Evolutionary conservation across 1,140 invertebrate genomes (phyloP), one percentile per base, ranked within the genome.

Genomic region (Artemia franciscana): DNA sequence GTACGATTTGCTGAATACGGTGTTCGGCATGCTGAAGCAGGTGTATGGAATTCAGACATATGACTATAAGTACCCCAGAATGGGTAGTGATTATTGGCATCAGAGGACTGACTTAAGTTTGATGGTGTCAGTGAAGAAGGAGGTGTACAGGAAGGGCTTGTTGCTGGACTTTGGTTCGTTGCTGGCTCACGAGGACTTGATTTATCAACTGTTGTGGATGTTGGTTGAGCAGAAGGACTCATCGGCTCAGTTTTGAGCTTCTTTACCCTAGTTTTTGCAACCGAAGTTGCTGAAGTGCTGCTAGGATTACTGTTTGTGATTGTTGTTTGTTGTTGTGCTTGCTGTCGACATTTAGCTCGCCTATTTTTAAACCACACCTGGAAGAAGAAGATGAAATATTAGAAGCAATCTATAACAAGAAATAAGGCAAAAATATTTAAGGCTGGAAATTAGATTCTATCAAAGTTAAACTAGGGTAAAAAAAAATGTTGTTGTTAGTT

Each of bases 291-390:
- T 51, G 39, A 51, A 51, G 39, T 51, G 21, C 39, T 51, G 39
- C 39, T 51, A 12, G 39, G 39, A 51, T 51, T 51, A 18, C 39
- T 51, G 39, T 51, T 51, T 12, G 39, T 51, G 12, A 51, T 18
- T 51, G 39, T 15, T 51, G 39, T 51, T 23, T 67, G 64, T 18
- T 65, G 62, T 57, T 66, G 64, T 9, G 67, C 59, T 60, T 69
- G 68, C 59, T 70, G 69, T 15, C 69, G 67, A 56, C 68, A 68
- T 58, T 70, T 70, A 59, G 69, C 69, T 5, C 69, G 67, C 0
- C 69, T 60, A 57, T 70, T 70, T 59, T 70, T 70, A 64, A 70
- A 70, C 69, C 69, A 70, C 30, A 70, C 69, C 69, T 70, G 60
- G 21, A 51, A 51, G 39, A 18, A 51, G 2, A 51, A 51, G 12